These are phyloP conservation scores for Micronycteris hirsuta DNA, from an alignment of 2,113 vertebrate genomes.

Conservation along the genomic window DNA sequence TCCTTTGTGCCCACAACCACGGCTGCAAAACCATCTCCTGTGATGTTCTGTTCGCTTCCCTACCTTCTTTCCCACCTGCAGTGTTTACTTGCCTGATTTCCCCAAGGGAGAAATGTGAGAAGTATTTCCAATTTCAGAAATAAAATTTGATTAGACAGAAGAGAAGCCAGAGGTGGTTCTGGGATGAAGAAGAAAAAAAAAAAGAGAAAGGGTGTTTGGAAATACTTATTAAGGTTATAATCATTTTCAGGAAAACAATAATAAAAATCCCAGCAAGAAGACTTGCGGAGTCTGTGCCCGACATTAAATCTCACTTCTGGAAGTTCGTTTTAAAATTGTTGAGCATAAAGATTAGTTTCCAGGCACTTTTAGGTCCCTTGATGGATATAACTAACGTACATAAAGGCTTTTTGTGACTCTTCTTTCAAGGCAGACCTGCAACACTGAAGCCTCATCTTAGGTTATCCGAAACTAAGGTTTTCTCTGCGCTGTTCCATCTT, in stretches of 20 bases:
- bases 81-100: background rate
- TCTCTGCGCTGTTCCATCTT: background rate
- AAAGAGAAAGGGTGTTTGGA: background rate
- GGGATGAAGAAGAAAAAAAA: background rate
- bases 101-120: background rate
- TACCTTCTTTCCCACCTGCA: background rate
- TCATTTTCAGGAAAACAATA: background rate
- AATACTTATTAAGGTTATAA: background rate
- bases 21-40: background rate
- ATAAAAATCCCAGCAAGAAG: slow-evolving; percentile 21
- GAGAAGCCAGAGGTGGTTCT: background rate
- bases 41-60: background rate
- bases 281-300: background rate
- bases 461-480: background rate
- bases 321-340: background rate
- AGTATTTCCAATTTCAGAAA: background rate
- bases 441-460: background rate
- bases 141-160: background rate
- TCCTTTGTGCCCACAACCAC: background rate
- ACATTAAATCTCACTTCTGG: background rate
- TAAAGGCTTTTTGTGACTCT: background rate
- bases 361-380: background rate
- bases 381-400: background rate
- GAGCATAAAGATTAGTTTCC: background rate
- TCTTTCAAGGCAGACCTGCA: background rate